Conservation (phyloP, 2,113 vertebrate genomes). For the Dinomys branickii region DNA sequence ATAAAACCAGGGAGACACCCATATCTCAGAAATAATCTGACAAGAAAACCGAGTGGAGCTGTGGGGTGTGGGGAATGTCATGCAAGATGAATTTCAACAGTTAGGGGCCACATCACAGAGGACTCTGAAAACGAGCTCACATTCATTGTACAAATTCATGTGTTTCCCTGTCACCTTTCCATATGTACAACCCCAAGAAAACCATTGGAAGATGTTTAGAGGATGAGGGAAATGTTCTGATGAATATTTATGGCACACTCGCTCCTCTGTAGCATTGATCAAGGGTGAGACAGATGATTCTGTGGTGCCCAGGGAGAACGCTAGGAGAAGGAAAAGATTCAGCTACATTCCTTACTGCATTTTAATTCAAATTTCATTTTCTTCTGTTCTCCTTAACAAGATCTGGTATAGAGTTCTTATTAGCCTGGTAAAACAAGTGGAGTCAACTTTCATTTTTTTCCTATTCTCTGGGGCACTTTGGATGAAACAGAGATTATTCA, state of each 20-base stretch:
- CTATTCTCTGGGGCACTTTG: neutral
- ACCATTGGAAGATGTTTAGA: neutral
- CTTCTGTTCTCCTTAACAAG: neutral
- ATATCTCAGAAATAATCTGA: neutral
- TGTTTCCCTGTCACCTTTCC: no score
- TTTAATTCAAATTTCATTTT: neutral
- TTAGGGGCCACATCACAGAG: neutral
- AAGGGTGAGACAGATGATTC: neutral
- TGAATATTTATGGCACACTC: neutral
- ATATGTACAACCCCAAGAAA: neutral
- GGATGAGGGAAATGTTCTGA: neutral
- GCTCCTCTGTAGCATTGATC: neutral
- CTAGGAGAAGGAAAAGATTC: neutral
- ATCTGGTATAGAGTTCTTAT: neutral
- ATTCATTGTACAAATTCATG: no score
- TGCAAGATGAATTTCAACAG: neutral
- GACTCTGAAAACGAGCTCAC: neutral
- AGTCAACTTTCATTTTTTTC: neutral
- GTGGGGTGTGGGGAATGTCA: no score
- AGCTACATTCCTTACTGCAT: neutral
- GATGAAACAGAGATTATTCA: neutral
- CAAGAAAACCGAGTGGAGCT: conserved; percentile 7
- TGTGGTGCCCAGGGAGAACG: neutral
- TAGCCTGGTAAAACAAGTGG: neutral
- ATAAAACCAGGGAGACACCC: neutral